Percentiles rank a stretch among this genome's conserved stretches.
Conservation (phyloP, 2,113 vertebrate species). For the Neolamprologus cancellatus region DNA sequence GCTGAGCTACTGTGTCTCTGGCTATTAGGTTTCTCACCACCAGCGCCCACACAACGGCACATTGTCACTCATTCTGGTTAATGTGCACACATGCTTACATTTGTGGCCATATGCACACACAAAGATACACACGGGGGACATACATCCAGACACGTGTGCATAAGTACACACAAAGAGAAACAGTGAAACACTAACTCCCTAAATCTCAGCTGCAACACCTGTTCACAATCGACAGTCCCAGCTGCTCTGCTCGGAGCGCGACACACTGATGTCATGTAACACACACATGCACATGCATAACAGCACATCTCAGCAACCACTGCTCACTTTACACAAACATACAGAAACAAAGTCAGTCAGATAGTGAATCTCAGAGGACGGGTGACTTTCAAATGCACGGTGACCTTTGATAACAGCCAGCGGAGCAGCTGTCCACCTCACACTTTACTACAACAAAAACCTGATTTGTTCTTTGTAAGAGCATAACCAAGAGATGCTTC, state of each 20-base stretch:
- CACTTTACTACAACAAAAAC: not conserved
- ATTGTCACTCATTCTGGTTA: slow-evolving; percentile 26
- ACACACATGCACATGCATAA: not conserved
- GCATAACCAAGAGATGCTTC: not conserved
- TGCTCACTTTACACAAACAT: not conserved
- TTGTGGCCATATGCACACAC: slow-evolving; percentile 39
- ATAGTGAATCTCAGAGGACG: not conserved
- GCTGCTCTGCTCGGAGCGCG: slow-evolving; percentile 33
- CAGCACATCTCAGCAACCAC: not conserved
- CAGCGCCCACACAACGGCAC: slow-evolving; percentile 38
- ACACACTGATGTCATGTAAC: slow-evolving; percentile 23
- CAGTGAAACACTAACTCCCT: slow-evolving; percentile 5
- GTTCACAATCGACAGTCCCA: slow-evolving; percentile 37
- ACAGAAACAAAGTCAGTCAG: not conserved
- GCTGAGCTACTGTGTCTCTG: slow-evolving; percentile 45
- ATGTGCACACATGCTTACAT: slow-evolving; percentile 54
- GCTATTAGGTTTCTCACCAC: slow-evolving; percentile 52
- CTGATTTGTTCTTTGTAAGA: not conserved
- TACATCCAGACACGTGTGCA: slow-evolving; percentile 23
- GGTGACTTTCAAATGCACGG: not conserved
- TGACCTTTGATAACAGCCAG: not conserved
- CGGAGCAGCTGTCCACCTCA: not conserved
- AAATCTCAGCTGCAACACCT: slow-evolving; percentile 51
- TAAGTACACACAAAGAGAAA: not conserved
- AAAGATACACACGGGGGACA: slow-evolving; percentile 5